Evolutionary conservation across 2,888 invertebrate species (phyloP).

Genomic region (Drosophila diplacantha): DNA sequence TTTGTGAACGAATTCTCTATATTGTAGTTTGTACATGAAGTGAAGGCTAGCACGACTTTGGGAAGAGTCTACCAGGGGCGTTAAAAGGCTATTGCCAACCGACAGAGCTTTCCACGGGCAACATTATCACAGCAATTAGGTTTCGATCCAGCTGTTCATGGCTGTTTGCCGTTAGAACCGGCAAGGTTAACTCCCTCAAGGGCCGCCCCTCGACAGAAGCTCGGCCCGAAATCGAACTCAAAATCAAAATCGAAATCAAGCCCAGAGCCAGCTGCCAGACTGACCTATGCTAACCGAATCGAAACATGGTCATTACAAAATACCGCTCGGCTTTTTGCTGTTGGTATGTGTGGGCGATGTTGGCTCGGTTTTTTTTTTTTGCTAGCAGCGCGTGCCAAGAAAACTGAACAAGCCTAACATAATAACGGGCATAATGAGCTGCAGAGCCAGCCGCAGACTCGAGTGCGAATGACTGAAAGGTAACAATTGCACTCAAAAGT

Average conservation of each 20-base stretch:
- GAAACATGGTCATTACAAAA: conserved; percentile 63
- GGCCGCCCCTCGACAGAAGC: conserved; percentile 26
- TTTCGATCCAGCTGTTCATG: conserved; percentile 1
- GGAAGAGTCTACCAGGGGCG: neutral
- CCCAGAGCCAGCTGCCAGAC: conserved; percentile 22
- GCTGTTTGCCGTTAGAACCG: conserved; percentile 43
- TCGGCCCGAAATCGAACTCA: conserved; percentile 1
- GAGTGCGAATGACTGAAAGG: conserved; percentile 54
- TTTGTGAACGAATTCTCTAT: neutral
- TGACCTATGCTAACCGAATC: conserved; percentile 67
- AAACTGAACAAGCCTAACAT: conserved; percentile 60
- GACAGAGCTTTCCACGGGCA: neutral
- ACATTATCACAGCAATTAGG: neutral
- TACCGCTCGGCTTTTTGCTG: conserved; percentile 15
- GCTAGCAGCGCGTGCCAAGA: conserved; percentile 63
- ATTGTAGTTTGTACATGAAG: neutral
- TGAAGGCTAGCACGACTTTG: neutral
- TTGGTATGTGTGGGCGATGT: conserved; percentile 24
- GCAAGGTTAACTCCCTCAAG: conserved; percentile 57
- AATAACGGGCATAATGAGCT: conserved; percentile 63
- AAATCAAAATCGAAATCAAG: conserved; percentile 11
- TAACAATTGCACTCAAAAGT: conserved; percentile 74
- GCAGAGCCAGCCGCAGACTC: conserved; percentile 41
- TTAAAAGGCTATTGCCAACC: neutral
- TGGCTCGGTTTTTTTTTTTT: conserved; percentile 25